These are phyloP conservation scores for Epirrita christyi DNA, from an alignment of 2,888 invertebrate genomes.

Conservation along the genomic window DNA sequence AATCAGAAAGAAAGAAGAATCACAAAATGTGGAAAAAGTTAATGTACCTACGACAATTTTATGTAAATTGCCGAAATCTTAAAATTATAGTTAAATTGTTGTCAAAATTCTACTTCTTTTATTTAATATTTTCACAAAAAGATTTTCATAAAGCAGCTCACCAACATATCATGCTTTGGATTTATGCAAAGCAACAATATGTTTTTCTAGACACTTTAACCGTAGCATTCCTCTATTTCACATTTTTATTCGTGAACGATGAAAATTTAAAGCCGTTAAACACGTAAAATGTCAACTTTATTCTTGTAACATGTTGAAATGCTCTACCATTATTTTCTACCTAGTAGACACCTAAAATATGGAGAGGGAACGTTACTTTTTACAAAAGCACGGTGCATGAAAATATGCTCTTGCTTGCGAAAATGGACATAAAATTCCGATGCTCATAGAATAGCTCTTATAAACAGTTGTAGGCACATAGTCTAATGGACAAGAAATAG, in stretches of 20 bases:
- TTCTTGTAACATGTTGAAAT: slow-evolving; percentile 16
- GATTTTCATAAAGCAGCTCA: too few relatives aligned
- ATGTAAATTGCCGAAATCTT: too few relatives aligned
- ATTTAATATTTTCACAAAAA: too few relatives aligned
- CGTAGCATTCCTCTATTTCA: background rate
- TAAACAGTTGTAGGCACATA: background rate
- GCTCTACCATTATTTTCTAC: slow-evolving; percentile 12
- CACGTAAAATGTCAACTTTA: slow-evolving; percentile 19
- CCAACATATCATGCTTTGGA: too few relatives aligned
- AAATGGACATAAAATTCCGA: background rate
- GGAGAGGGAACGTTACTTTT: slow-evolving; percentile 5
- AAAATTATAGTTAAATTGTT: too few relatives aligned
- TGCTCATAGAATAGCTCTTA: background rate
- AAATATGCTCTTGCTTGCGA: background rate
- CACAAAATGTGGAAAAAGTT: background rate
- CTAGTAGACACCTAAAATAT: slow-evolving; percentile 13
- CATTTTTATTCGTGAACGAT: slow-evolving; percentile 13
- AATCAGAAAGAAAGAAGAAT: too few relatives aligned
- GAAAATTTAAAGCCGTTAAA: slow-evolving; percentile 17
- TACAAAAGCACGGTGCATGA: slow-evolving; percentile 10
- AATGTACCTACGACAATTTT: too few relatives aligned
- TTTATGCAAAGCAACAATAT: background rate
- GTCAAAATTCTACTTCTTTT: too few relatives aligned
- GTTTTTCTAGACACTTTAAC: slow-evolving; percentile 6
- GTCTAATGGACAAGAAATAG: slow-evolving; percentile 22